phyloP scores from a whole-genome alignment of 2,888 invertebrate genomes.

The Aphodius sticticus region DNA sequence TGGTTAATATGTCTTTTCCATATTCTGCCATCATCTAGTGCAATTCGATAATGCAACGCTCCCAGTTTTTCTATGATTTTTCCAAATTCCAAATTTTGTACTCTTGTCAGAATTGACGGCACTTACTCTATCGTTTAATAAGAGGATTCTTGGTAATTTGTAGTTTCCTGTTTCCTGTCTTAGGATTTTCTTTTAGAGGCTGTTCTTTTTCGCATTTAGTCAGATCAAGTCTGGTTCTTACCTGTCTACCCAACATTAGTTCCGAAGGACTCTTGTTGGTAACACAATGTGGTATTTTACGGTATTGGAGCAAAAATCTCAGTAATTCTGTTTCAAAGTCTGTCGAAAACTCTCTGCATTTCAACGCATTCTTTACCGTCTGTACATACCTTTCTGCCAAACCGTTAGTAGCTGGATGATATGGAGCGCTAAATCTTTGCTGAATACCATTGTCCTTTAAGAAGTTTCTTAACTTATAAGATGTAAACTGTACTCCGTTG shows the following conservation, averaged over 20 bases:
- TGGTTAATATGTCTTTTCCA: slow-evolving; percentile 5
- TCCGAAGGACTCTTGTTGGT: slow-evolving; percentile 40
- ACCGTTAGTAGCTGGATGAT: slow-evolving; percentile 26
- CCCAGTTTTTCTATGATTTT: not conserved
- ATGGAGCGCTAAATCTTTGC: slow-evolving; percentile 29
- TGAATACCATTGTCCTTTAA: slow-evolving; percentile 33
- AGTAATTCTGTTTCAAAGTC: slow-evolving; percentile 36
- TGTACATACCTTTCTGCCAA: slow-evolving; percentile 19
- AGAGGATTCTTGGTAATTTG: not conserved
- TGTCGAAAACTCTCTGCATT: slow-evolving; percentile 31
- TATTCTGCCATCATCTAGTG: slow-evolving; percentile 5
- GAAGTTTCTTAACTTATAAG: slow-evolving; percentile 40
- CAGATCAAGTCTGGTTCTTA: slow-evolving; percentile 33
- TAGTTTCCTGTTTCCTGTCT: not conserved
- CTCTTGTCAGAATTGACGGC: slow-evolving; percentile 10
- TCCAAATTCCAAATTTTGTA: slow-evolving; percentile 17
- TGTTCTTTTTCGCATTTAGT: not conserved
- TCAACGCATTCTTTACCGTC: slow-evolving; percentile 12
- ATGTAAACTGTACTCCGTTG: slow-evolving; percentile 46
- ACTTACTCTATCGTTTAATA: slow-evolving; percentile 15
- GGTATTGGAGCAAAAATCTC: slow-evolving; percentile 26
- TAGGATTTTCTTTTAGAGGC: not conserved
- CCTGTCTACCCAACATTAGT: slow-evolving; percentile 40
- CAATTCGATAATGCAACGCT: not conserved
- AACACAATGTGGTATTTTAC: slow-evolving; percentile 36